phyloP scores from a whole-genome alignment of 2,888 invertebrate species.

The Polyploca ridens region DNA sequence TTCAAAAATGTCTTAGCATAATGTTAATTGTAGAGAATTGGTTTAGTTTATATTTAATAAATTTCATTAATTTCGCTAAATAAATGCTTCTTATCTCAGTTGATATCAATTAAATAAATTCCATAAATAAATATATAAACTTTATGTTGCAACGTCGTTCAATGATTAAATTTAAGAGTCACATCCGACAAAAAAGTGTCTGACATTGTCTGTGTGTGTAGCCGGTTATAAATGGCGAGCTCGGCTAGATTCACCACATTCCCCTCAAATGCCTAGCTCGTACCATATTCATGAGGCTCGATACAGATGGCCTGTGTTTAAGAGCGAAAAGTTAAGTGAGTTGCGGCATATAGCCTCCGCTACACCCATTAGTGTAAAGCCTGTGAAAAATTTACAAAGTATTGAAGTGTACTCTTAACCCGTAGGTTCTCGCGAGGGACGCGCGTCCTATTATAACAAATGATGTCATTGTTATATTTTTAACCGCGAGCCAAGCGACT shows the following conservation, averaged over 20 bases:
- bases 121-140: neutral
- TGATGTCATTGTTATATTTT: no score
- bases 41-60: no score
- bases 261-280: constrained; percentile 17
- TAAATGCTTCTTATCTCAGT: no score
- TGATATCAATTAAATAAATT: no score
- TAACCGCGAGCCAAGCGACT: no score
- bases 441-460: no score
- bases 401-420: no score
- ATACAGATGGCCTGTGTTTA: constrained; percentile 16
- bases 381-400: constrained; percentile 1
- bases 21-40: no score
- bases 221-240: constrained; percentile 7
- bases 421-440: no score
- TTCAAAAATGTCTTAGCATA: no score
- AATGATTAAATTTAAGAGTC: neutral
- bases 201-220: neutral
- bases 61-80: no score
- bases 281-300: constrained; percentile 19
- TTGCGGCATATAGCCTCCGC: constrained; percentile 5
- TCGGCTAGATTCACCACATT: constrained; percentile 13
- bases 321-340: constrained; percentile 11
- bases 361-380: constrained; percentile 4
- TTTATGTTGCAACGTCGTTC: neutral
- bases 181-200: neutral